Evolutionary conservation across 2,113 vertebrate species (phyloP).

Genomic region (Ageneiosus marmoratus): DNA sequence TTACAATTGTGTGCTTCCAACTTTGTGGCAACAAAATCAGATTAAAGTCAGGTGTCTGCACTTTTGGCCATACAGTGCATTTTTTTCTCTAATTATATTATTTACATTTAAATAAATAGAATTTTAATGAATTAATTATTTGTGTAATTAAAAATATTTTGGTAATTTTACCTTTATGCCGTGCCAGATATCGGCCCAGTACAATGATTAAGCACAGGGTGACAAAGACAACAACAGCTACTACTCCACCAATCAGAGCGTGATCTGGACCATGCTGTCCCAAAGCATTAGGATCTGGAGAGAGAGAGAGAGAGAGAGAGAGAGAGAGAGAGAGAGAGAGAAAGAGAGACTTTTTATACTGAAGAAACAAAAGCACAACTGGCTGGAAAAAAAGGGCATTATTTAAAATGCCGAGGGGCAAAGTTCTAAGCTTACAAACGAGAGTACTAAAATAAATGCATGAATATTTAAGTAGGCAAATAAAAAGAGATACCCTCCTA

Average conservation of each 20-base stretch:
- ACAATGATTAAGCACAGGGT: constrained; percentile 98
- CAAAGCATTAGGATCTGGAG: constrained; percentile 89
- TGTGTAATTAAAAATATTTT: background rate
- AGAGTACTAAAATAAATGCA: constrained; percentile 7
- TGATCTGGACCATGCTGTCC: constrained; percentile 90
- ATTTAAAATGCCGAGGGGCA: constrained; percentile 20
- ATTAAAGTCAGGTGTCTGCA: background rate
- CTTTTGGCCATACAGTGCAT: background rate
- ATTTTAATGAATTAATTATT: background rate
- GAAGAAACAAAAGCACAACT: constrained; percentile 16
- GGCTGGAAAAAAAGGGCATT: constrained; percentile 5
- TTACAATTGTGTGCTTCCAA: background rate
- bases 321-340: background rate
- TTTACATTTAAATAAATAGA: background rate
- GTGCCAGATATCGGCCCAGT: constrained; percentile 96
- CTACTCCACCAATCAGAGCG: constrained; percentile 96
- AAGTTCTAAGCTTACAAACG: constrained; percentile 10
- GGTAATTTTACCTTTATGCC: constrained; percentile 91
- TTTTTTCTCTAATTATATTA: background rate
- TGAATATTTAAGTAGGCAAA: constrained; percentile 21
- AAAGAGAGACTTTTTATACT: background rate
- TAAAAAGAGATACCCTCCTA: background rate
- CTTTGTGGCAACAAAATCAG: background rate
- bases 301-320: background rate
- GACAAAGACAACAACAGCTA: constrained; percentile 97